Evolutionary conservation across 2,113 vertebrate genomes (phyloP), one percentile per base, ranked within the genome.

Genomic region (Cichladusa arquata): DNA sequence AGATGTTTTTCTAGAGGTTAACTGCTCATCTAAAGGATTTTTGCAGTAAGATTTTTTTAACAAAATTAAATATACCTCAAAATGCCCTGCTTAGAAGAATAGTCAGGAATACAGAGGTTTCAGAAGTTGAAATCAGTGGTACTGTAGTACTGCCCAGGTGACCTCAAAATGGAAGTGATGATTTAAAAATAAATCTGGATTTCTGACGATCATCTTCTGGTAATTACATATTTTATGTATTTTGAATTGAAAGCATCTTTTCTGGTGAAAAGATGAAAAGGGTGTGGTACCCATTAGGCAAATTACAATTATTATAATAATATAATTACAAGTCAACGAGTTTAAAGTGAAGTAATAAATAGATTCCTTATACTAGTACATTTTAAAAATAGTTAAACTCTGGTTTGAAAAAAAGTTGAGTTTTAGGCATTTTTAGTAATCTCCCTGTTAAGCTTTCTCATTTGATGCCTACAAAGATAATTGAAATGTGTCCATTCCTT

Each of bases 191-290:
- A 57, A n/a, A 56, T 22, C 18, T 71, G 12, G 5, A 76, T 88
- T 88, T 71, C 29, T 80, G 69, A 50, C 26, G 0, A 53, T 45
- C 8, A 38, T 11, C 4, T 69, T 16, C 31, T 33, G 6, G 5
- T 62, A 66, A 47, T 28, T 26, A 20, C 19, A 16, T 23, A 60
- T 29, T 62, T 84, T 2, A 26, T 45, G 45, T n/a, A 48, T 56
- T 69, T 89, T 33, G 36, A 62, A 50, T 34, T 48, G 20, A 23
- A 33, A 47, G 14, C 19, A 54, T 31, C 13, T 65, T 51, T 69
- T 53, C 24, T 0, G 0, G 1, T 51, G 53, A 51, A 33, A 67
- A 17, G 5, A 5, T 34, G 14, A 33, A 28, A 11, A 3, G 2
- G 7, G 5, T 8, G 20, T 5, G 3, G 15, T 31, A 60, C 0